Percentiles rank a stretch among this genome's conserved stretches.
Evolutionary conservation across 2,888 invertebrate species (phyloP).

Genomic region (Boloria selene): DNA sequence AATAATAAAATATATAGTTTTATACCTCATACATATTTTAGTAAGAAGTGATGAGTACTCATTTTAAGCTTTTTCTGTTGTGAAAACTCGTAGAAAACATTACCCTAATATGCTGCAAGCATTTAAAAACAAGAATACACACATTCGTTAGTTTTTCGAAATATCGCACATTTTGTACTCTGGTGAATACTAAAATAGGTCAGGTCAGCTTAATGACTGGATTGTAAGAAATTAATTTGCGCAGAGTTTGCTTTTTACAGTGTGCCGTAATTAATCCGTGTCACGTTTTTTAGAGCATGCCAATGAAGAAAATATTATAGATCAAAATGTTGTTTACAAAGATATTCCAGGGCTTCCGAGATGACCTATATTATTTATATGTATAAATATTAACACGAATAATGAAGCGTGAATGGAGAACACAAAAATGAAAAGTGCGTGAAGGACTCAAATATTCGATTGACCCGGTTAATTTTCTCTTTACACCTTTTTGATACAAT

Average conservation of each 20-base stretch:
- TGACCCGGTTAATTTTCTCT: too few relatives aligned
- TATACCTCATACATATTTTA: neutral
- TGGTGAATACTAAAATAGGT: constrained; percentile 17
- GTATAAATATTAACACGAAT: too few relatives aligned
- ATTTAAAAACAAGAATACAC: neutral
- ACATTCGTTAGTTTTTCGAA: neutral
- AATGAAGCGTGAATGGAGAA: too few relatives aligned
- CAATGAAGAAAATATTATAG: neutral
- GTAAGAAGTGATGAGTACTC: too few relatives aligned
- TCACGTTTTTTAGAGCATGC: neutral
- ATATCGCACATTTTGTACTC: constrained; percentile 11
- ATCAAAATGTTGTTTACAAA: neutral
- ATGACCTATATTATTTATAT: too few relatives aligned
- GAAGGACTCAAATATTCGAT: too few relatives aligned
- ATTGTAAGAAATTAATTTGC: constrained; percentile 8
- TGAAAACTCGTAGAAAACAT: too few relatives aligned
- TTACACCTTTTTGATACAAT: neutral
- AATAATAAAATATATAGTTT: neutral
- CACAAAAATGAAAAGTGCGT: too few relatives aligned
- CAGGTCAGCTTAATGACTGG: constrained; percentile 24
- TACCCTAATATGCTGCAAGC: too few relatives aligned
- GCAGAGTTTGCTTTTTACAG: constrained; percentile 6
- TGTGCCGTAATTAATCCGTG: constrained; percentile 7
- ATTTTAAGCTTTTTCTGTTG: too few relatives aligned
- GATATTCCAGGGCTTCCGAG: too few relatives aligned